phyloP scores from a whole-genome alignment of 1,140 invertebrate species.

The Bombus ignitus region DNA sequence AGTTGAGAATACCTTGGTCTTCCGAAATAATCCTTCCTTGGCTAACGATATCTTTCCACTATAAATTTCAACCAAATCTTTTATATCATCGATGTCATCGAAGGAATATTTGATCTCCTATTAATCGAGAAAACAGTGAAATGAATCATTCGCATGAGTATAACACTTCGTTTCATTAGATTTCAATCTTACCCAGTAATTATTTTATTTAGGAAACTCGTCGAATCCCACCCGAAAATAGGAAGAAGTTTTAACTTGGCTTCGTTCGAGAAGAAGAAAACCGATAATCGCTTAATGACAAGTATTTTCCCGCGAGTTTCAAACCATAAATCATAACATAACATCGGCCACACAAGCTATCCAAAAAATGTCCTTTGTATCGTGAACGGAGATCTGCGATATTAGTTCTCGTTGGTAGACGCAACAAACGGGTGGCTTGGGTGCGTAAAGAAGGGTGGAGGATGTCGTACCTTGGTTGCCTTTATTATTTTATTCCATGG shows the following conservation, averaged over 20 bases:
- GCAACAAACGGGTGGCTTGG: constrained; percentile 45
- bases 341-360: background rate
- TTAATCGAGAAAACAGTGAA: background rate
- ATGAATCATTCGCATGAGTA: no score
- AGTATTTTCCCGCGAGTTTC: background rate
- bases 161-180: no score
- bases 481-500: constrained; percentile 64
- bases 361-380: constrained; percentile 52
- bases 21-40: background rate
- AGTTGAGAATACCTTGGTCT: background rate
- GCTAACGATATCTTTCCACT: background rate
- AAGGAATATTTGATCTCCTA: background rate
- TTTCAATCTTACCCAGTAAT: background rate
- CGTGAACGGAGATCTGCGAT: constrained; percentile 48
- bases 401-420: constrained; percentile 63
- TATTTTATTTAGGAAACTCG: background rate
- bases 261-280: background rate
- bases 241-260: background rate
- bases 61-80: background rate
- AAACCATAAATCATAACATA: constrained; percentile 17
- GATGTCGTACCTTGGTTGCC: constrained; percentile 29
- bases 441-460: background rate
- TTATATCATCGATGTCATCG: background rate
- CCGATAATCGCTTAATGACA: no score
- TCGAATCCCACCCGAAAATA: background rate